These are phyloP conservation scores for Cryptotermes secundus DNA, from an alignment of 1,140 invertebrate species.

Conservation along the genomic window DNA sequence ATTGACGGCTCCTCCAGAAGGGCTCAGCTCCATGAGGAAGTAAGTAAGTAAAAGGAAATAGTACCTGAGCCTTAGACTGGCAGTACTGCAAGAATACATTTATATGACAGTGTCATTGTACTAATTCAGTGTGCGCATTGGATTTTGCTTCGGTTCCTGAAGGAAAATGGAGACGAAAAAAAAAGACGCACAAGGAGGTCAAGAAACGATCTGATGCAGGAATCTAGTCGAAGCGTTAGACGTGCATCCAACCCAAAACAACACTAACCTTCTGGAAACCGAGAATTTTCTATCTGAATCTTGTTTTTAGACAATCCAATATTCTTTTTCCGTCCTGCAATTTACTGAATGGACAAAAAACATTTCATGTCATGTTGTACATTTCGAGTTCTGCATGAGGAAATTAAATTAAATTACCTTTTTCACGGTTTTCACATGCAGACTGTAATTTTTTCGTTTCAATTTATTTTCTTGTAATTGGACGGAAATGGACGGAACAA, in stretches of 20 bases:
- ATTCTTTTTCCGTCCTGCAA: constrained; percentile 10
- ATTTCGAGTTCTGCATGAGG: background rate
- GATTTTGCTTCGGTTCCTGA: no score
- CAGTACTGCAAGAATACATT: no score
- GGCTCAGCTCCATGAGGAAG: no score
- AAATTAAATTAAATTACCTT: constrained; percentile 17
- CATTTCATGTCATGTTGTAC: background rate
- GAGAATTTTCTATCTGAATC: background rate
- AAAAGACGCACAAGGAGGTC: no score
- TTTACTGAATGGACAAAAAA: background rate
- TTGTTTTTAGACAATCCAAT: background rate
- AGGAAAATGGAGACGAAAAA: no score
- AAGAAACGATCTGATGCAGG: background rate
- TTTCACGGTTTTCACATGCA: background rate
- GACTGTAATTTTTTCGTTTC: constrained; percentile 14
- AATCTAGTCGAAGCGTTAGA: background rate
- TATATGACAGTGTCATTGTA: no score
- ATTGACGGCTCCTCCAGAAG: no score
- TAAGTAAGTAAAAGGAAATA: no score
- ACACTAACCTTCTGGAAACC: background rate
- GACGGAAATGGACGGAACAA: background rate
- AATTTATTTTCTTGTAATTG: constrained; percentile 15
- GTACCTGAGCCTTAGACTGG: no score
- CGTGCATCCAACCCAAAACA: no score
- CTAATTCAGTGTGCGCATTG: no score